These are phyloP conservation scores for Capreolus pygargus DNA, from an alignment of 2,113 vertebrate species.

Conservation along the genomic window DNA sequence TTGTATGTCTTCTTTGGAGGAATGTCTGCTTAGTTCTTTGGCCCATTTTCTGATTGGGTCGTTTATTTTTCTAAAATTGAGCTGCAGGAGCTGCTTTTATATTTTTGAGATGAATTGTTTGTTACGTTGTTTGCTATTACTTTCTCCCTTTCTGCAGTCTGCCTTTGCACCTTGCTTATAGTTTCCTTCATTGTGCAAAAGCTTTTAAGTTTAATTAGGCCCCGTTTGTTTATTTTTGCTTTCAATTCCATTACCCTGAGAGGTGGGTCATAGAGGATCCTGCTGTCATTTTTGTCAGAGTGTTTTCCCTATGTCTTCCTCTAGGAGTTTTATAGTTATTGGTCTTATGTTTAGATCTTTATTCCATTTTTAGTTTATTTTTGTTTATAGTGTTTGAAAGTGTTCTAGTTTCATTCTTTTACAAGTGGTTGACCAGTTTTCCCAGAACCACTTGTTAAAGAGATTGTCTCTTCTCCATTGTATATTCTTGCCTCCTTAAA, in stretches of 20 bases:
- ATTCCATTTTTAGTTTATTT: neutral
- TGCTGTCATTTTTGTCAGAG: neutral
- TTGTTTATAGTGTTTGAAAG: neutral
- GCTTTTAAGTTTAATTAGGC: neutral
- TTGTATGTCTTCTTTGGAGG: neutral
- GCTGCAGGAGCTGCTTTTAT: neutral
- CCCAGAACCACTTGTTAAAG: neutral
- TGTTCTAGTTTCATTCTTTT: neutral
- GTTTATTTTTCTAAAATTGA: neutral
- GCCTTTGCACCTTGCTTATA: neutral
- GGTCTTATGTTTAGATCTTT: neutral
- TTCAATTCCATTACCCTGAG: neutral
- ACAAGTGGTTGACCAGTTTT: neutral
- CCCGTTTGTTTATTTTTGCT: neutral
- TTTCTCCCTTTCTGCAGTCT: neutral
- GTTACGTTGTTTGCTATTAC: neutral
- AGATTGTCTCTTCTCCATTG: neutral
- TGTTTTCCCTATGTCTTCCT: neutral
- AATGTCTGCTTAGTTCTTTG: neutral
- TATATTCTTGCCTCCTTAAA: neutral
- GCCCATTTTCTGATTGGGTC: neutral
- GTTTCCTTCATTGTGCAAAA: neutral
- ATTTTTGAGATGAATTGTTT: neutral
- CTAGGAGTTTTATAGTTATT: neutral
- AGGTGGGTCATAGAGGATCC: neutral